Percentiles rank a stretch among this genome's conserved stretches.
Conservation (phyloP, 2,113 vertebrate genomes). For the Spizaetus ornatus region DNA sequence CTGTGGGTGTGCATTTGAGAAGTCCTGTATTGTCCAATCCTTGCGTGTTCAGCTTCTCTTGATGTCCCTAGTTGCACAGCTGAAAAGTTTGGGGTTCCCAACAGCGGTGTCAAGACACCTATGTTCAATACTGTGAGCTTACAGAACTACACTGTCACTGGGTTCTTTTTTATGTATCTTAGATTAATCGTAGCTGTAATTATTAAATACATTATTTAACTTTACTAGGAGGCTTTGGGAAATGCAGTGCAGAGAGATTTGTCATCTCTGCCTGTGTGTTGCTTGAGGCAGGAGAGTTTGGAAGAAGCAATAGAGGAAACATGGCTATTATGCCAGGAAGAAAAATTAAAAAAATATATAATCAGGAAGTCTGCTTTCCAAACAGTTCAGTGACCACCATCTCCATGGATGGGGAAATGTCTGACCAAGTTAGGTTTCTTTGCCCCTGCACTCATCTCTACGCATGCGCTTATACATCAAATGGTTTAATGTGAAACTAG, state of each 20-base stretch:
- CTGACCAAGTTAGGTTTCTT: not conserved
- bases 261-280: not conserved
- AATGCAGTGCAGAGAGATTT: not conserved
- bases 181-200: not conserved
- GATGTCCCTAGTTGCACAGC: not conserved
- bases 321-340: not conserved
- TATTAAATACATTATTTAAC: not conserved
- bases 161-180: not conserved
- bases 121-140: not conserved
- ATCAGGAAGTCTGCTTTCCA: not conserved
- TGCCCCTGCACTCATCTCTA: not conserved
- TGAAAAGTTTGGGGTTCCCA: not conserved
- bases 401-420: not conserved
- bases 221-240: not conserved
- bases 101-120: not conserved
- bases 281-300: not conserved
- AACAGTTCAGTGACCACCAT: not conserved
- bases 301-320: not conserved
- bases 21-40: too few species aligned
- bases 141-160: not conserved
- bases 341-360: not conserved
- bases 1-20: not conserved
- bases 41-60: not conserved
- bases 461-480: not conserved
- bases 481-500: not conserved